phyloP scores from a whole-genome alignment of 2,888 invertebrate genomes.

The Hypomecis punctinalis region DNA sequence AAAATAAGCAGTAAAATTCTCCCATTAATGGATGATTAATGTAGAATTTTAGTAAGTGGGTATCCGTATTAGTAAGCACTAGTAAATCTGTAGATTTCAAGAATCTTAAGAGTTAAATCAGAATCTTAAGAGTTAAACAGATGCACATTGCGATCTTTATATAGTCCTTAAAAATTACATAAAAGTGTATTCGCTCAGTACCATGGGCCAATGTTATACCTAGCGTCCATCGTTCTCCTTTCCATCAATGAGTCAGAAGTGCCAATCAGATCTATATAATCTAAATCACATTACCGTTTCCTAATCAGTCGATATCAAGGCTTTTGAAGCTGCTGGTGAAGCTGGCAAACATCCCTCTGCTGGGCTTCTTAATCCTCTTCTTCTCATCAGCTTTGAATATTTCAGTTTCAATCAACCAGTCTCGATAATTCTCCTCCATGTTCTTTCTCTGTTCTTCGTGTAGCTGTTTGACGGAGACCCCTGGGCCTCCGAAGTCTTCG shows the following conservation, averaged over 20 bases:
- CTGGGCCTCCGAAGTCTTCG: conserved; percentile 87
- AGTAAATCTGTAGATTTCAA: no score
- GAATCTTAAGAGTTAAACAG: no score
- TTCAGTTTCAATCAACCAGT: conserved; percentile 87
- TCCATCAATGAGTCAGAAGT: conserved; percentile 1
- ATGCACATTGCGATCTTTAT: neutral
- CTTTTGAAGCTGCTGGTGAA: conserved; percentile 81
- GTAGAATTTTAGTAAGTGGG: no score
- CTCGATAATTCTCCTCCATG: conserved; percentile 85
- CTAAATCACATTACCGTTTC: conserved; percentile 6
- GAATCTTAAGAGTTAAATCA: no score
- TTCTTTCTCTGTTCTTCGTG: conserved; percentile 83
- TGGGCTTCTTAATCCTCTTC: conserved; percentile 77
- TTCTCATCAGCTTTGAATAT: conserved; percentile 82
- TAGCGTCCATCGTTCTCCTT: neutral
- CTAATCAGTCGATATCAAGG: conserved; percentile 78
- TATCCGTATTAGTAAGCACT: no score
- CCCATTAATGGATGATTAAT: no score
- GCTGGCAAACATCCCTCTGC: conserved; percentile 79
- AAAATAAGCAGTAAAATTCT: no score
- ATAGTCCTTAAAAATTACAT: neutral
- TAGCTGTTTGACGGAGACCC: conserved; percentile 79
- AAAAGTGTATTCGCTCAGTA: neutral
- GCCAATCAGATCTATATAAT: conserved; percentile 18
- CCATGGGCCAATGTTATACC: neutral